These are phyloP conservation scores for Calephelis virginiensis DNA, from an alignment of 1,140 invertebrate genomes.

Conservation along the genomic window DNA sequence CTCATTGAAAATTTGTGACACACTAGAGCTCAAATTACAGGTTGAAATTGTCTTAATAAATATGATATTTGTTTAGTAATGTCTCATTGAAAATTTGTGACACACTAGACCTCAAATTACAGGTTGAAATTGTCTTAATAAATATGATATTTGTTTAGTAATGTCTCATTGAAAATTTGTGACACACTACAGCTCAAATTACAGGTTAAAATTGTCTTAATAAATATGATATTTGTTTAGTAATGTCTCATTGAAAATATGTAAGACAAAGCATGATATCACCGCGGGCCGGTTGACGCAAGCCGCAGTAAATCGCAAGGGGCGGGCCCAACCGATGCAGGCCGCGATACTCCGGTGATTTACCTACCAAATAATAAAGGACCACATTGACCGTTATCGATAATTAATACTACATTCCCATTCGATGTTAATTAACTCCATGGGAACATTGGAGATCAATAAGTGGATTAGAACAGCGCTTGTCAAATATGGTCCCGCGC, in stretches of 20 bases:
- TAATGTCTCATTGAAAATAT: conserved; percentile 33
- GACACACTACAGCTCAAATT: too few relatives aligned
- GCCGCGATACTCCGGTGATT: conserved; percentile 55
- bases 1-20: conserved; percentile 36
- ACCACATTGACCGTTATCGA: conserved; percentile 56
- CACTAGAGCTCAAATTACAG: conserved; percentile 22
- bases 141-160: conserved; percentile 24
- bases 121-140: background rate
- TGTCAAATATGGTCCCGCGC: conserved; percentile 3
- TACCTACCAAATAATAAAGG: conserved; percentile 59
- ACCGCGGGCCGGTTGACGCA: conserved; percentile 54
- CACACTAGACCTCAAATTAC: conserved; percentile 30
- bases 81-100: conserved; percentile 35
- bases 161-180: conserved; percentile 29
- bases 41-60: conserved; percentile 15
- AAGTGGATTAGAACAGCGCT: conserved; percentile 24
- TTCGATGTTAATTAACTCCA: conserved; percentile 55
- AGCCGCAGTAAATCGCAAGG: conserved; percentile 45
- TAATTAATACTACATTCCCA: conserved; percentile 59
- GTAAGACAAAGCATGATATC: conserved; percentile 55
- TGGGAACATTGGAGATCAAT: conserved; percentile 29
- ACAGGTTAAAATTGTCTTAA: background rate
- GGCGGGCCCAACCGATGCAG: conserved; percentile 57
- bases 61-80: conserved; percentile 20
- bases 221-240: conserved; percentile 20